These are phyloP conservation scores for Rhopalosiphum padi DNA, from an alignment of 1,140 invertebrate genomes.

Conservation along the genomic window DNA sequence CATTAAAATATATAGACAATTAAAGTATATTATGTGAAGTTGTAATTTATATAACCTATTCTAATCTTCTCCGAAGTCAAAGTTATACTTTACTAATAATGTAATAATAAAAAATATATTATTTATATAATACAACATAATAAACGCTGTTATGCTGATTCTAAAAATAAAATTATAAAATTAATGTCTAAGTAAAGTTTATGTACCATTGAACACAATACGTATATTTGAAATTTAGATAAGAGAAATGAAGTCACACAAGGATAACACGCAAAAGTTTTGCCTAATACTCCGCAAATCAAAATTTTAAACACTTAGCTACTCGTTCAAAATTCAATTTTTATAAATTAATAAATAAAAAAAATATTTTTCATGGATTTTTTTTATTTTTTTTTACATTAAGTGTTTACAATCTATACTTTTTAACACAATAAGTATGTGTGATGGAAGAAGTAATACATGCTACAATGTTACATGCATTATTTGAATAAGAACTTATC, in stretches of 20 bases:
- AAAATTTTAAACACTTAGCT: background rate
- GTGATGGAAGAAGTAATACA: no score
- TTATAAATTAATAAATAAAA: no score
- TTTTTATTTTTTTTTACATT: no score
- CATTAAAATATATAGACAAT: background rate
- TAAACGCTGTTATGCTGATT: background rate
- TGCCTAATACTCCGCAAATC: background rate
- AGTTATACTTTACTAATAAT: background rate
- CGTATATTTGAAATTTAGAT: background rate
- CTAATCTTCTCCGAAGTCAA: background rate
- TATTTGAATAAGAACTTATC: no score
- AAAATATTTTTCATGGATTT: no score
- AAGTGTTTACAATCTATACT: no score
- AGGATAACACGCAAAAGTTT: background rate
- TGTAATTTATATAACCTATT: background rate
- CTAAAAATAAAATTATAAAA: background rate
- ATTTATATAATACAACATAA: background rate
- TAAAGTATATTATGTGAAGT: background rate
- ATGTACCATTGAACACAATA: background rate
- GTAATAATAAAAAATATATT: background rate
- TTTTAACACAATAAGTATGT: no score
- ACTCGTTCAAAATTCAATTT: background rate
- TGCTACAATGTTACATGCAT: no score
- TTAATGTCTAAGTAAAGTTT: background rate
- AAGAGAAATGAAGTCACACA: background rate